A percentile compares a stretch with the other conserved stretches of the same genome.
Evolutionary conservation across 2,888 invertebrate genomes (phyloP).

Genomic region (Rhingia rostrata): DNA sequence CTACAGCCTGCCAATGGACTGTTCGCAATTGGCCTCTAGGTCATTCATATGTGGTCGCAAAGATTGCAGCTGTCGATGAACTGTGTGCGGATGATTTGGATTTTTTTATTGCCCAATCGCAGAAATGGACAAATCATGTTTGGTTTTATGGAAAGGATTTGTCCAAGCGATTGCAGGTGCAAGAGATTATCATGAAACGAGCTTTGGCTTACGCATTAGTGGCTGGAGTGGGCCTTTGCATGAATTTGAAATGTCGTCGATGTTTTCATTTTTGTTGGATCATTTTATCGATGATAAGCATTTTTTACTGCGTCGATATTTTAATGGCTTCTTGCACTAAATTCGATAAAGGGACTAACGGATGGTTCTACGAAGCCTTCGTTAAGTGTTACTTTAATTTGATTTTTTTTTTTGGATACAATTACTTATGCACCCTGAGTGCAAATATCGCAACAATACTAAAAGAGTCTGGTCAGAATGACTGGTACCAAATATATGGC

Average conservation of each 20-base stretch:
- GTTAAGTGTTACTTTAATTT: no score
- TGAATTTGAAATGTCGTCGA: neutral
- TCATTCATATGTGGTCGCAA: conserved; percentile 12
- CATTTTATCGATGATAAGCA: conserved; percentile 6
- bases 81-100: conserved; percentile 11
- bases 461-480: no score
- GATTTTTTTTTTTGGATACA: no score
- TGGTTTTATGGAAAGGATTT: conserved; percentile 36
- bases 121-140: conserved; percentile 58
- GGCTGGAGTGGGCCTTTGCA: neutral
- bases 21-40: neutral
- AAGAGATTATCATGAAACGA: neutral
- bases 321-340: conserved; percentile 8
- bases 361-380: neutral
- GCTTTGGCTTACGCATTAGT: neutral
- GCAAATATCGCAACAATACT: no score
- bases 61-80: conserved; percentile 16
- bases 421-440: neutral
- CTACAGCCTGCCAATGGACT: neutral
- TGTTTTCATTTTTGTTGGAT: neutral
- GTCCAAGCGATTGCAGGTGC: neutral
- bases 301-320: neutral
- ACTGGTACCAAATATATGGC: no score
- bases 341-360: neutral
- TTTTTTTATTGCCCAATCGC: conserved; percentile 34